These are phyloP conservation scores for Cyphomyrus discorhynchus DNA, from an alignment of 2,113 vertebrate species.

Conservation along the genomic window DNA sequence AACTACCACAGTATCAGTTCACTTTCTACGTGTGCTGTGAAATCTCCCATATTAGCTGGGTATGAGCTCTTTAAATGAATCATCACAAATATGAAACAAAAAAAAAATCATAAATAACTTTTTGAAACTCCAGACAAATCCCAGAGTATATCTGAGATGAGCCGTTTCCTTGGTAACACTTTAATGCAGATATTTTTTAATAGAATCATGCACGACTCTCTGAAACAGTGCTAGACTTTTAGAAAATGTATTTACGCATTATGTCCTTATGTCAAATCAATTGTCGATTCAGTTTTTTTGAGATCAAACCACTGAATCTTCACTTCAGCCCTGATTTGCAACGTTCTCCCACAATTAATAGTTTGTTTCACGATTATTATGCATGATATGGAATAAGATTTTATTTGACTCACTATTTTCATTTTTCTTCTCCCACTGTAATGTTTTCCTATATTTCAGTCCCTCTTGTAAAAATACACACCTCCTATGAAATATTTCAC, in stretches of 20 bases:
- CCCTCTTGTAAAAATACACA: background rate
- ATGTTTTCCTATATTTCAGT: background rate
- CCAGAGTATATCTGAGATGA: background rate
- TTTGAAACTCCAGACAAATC: background rate
- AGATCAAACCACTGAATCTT: background rate
- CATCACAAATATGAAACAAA: background rate
- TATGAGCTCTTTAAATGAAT: background rate
- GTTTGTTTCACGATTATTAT: background rate
- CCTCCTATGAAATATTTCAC: background rate
- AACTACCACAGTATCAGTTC: background rate
- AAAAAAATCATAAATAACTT: background rate
- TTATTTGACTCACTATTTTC: background rate
- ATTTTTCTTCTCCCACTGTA: background rate
- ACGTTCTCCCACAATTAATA: background rate
- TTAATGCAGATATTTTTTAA: slow-evolving; percentile 3
- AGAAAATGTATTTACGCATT: background rate
- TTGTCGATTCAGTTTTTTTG: background rate
- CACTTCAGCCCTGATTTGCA: background rate
- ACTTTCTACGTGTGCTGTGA: background rate
- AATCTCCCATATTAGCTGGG: background rate
- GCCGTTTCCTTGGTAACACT: slow-evolving; percentile 1
- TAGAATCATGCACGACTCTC: background rate
- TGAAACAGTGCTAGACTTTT: background rate
- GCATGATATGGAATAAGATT: background rate
- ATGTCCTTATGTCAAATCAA: background rate